Conservation (phyloP, 2,888 invertebrate species). For the Clostera curtula region DNA sequence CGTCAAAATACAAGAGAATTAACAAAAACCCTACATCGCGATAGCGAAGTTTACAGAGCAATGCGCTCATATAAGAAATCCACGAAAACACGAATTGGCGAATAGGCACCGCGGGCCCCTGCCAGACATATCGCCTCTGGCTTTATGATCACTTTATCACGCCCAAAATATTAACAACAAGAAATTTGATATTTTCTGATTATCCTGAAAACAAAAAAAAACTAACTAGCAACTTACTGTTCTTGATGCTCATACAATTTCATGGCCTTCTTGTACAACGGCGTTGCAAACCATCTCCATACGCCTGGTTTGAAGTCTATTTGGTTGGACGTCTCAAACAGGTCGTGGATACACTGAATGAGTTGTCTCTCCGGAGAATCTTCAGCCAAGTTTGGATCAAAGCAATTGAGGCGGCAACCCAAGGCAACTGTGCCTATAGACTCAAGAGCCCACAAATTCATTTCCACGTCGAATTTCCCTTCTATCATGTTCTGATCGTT, state of each 20-base stretch:
- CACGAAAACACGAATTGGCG: too few relatives aligned
- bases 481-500: slow-evolving; percentile 71
- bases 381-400: slow-evolving; percentile 40
- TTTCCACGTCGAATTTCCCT: slow-evolving; percentile 67
- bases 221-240: slow-evolving; percentile 26
- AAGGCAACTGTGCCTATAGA: slow-evolving; percentile 57
- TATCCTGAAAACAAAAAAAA: too few relatives aligned
- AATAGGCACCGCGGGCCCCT: too few relatives aligned
- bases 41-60: too few relatives aligned
- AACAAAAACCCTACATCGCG: too few relatives aligned
- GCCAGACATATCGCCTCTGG: too few relatives aligned
- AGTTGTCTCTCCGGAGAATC: slow-evolving; percentile 44
- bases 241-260: slow-evolving; percentile 43
- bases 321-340: slow-evolving; percentile 29
- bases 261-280: slow-evolving; percentile 42
- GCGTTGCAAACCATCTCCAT: slow-evolving; percentile 42
- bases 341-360: slow-evolving; percentile 43
- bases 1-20: too few relatives aligned
- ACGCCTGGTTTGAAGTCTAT: slow-evolving; percentile 46
- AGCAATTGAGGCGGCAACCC: slow-evolving; percentile 49
- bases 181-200: too few relatives aligned
- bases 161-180: too few relatives aligned
- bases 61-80: too few relatives aligned
- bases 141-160: too few relatives aligned
- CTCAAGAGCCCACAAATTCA: slow-evolving; percentile 79